Evolutionary conservation across 2,113 vertebrate species (phyloP), one percentile per base, ranked within the genome.

Genomic region (Sphaerodactylus townsendi): DNA sequence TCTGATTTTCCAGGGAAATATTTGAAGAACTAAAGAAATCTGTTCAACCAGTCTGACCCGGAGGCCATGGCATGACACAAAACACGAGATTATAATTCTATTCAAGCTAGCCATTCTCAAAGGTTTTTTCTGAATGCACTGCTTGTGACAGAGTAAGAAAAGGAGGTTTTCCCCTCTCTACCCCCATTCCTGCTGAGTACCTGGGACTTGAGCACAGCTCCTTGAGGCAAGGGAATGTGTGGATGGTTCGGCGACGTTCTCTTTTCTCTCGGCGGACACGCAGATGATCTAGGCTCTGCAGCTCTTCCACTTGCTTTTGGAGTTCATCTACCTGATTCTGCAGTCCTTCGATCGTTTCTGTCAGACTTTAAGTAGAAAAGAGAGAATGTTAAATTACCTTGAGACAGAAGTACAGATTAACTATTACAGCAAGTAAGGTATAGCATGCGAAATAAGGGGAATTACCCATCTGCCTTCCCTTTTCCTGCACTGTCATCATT

Each of bases 221-320:
- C 91, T 98, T 98, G 56, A 99, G 96, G 93, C 98, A 99, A 89
- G 98, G 98, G 91, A 99, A 99, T 21, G 98, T 98, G 91, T 99
- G 98, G 85, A 99, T 97, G 28, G 98, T 99, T 91, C 98, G 97
- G 69, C 98, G 96, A 3, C 98, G 95, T 19, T 98, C 98, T 89
- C 97, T 97, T 93, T 97, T 98, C 92, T 99, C 98, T 70, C 98
- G 92, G 77, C 90, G 96, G 25, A 97, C 94, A 41, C 97, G 94
- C 46, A 99, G 96, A 93, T 99, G 98, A 91, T 99, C 98, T 93
- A 99, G 90, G 44, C 96, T 97, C 46, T 96, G 89, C 44, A 99
- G 95, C 83, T 98, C 98, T 87, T 99, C 98, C 90, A 99, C 97
- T 35, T 98, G 98, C 78, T 95, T 91, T 23, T 98, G 98, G 84